These are phyloP conservation scores for Dusona sp. DNA, from an alignment of 2,888 invertebrate species.

Conservation along the genomic window DNA sequence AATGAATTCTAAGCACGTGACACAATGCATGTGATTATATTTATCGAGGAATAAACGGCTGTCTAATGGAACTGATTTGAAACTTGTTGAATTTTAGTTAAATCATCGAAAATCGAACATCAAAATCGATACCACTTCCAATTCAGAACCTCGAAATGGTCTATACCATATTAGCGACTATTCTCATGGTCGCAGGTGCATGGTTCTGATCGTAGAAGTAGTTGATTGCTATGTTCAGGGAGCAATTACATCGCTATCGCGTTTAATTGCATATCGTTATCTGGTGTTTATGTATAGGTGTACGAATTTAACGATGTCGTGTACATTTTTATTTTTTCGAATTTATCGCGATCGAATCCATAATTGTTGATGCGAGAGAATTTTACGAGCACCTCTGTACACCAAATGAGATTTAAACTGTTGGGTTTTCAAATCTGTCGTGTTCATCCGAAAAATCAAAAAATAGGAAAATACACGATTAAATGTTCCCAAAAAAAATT, in stretches of 20 bases:
- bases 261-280: slow-evolving; percentile 71
- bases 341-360: slow-evolving; percentile 6
- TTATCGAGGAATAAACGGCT: too few species aligned
- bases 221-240: slow-evolving; percentile 40
- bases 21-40: too few species aligned
- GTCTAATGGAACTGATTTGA: neutral
- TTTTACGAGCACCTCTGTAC: neutral
- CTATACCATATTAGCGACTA: slow-evolving; percentile 15
- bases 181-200: slow-evolving; percentile 24
- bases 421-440: neutral
- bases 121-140: neutral
- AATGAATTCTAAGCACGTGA: too few species aligned
- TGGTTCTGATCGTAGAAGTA: slow-evolving; percentile 35
- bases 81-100: slow-evolving; percentile 5
- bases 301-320: slow-evolving; percentile 24
- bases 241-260: slow-evolving; percentile 67
- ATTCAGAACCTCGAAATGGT: neutral
- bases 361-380: slow-evolving; percentile 11
- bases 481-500: neutral
- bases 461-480: neutral
- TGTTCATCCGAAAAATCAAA: neutral
- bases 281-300: slow-evolving; percentile 50
- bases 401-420: neutral
- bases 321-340: slow-evolving; percentile 17
- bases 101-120: neutral